phyloP scores from a whole-genome alignment of 2,888 invertebrate genomes.

The Eutolmus rufibarbis region DNA sequence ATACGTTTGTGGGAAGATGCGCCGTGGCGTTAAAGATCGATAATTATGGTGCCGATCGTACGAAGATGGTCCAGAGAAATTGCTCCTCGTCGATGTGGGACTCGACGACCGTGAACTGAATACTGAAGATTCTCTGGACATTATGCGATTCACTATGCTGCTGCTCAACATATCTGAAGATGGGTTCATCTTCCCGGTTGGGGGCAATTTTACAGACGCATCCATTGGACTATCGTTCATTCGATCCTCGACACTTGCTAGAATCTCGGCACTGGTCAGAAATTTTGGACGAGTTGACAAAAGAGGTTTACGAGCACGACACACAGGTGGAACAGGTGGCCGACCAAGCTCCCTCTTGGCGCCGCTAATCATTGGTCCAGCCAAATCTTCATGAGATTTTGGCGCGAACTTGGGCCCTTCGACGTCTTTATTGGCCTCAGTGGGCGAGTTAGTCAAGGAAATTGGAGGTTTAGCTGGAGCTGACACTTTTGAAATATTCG shows the following conservation, averaged over 20 bases:
- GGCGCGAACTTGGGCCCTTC: not conserved
- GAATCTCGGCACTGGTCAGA: not conserved
- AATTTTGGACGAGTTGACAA: constrained; percentile 45
- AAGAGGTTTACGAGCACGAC: constrained; percentile 55
- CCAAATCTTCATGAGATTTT: not conserved
- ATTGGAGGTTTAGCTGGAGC: constrained; percentile 53
- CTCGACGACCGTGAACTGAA: constrained; percentile 68
- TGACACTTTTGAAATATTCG: constrained; percentile 25
- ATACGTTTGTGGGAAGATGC: constrained; percentile 73
- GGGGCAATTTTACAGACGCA: constrained; percentile 54
- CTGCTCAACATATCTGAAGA: constrained; percentile 38
- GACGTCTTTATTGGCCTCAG: not conserved
- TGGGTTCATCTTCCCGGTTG: constrained; percentile 21
- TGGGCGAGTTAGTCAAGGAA: constrained; percentile 12
- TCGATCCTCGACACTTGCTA: not conserved
- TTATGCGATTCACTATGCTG: constrained; percentile 23
- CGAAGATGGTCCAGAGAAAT: constrained; percentile 39
- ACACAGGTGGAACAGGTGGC: constrained; percentile 57
- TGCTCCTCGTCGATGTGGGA: constrained; percentile 59
- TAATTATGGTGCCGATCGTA: constrained; percentile 48
- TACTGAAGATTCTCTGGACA: constrained; percentile 53
- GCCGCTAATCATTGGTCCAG: not conserved
- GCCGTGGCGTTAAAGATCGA: constrained; percentile 65
- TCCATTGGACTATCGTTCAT: constrained; percentile 51
- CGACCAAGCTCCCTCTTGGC: constrained; percentile 44